Conservation (phyloP, 1,140 invertebrate species). For the Ips typographus region DNA sequence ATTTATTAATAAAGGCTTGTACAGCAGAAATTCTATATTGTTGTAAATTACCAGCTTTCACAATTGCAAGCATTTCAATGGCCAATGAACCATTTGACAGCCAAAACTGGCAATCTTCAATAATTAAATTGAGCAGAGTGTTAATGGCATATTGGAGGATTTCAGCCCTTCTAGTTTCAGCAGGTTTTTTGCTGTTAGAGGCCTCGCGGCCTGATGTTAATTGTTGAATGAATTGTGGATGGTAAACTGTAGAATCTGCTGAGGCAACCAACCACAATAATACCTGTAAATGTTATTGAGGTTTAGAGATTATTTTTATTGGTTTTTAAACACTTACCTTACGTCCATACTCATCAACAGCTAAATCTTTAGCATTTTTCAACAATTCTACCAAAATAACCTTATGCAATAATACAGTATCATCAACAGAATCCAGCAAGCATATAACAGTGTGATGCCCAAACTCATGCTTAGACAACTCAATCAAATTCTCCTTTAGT, state of each 20-base stretch:
- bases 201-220: conserved; percentile 72
- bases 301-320: background rate
- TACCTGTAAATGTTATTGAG: conserved; percentile 47
- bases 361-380: conserved; percentile 70
- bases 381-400: conserved; percentile 74
- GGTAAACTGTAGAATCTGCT: conserved; percentile 72
- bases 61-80: conserved; percentile 69
- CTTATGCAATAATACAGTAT: conserved; percentile 88
- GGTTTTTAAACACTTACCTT: conserved; percentile 54
- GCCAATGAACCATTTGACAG: conserved; percentile 68
- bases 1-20: background rate
- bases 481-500: conserved; percentile 80
- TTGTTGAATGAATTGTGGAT: conserved; percentile 69
- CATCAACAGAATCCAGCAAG: conserved; percentile 88
- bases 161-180: conserved; percentile 70
- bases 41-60: conserved; percentile 59
- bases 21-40: conserved; percentile 1
- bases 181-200: conserved; percentile 79
- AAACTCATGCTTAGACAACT: conserved; percentile 81
- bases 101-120: conserved; percentile 65
- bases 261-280: conserved; percentile 83
- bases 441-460: conserved; percentile 81
- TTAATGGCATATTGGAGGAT: conserved; percentile 67
- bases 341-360: conserved; percentile 70
- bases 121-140: conserved; percentile 64